Percentiles rank a stretch among this genome's conserved stretches.
These are phyloP conservation scores for Caiman crocodilus DNA, from an alignment of 2,797 vertebrate genomes.

Conservation along the genomic window DNA sequence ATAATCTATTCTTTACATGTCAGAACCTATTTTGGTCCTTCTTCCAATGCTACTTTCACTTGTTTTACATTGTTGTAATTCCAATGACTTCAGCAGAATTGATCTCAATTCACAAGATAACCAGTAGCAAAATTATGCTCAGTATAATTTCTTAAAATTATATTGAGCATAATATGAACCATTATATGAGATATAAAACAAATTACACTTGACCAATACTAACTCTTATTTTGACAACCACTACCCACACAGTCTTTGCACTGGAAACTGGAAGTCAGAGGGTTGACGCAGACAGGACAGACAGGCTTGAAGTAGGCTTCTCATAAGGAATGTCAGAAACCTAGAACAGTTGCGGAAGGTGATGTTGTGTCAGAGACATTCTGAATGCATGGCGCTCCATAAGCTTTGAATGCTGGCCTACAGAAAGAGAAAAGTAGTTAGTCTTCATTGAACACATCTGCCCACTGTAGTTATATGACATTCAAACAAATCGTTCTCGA, in stretches of 20 bases:
- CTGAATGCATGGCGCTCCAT: neutral
- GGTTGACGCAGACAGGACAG: neutral
- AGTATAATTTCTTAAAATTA: neutral
- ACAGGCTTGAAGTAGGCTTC: neutral
- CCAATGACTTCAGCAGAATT: neutral
- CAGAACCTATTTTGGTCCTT: neutral
- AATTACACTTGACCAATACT: neutral
- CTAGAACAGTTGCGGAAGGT: neutral
- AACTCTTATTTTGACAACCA: neutral
- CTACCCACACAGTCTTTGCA: neutral
- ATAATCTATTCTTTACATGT: neutral
- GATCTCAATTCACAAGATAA: neutral
- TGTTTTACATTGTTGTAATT: neutral
- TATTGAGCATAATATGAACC: too few relatives aligned
- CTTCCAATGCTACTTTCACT: neutral
- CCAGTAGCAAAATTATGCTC: neutral
- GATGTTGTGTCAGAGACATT: neutral
- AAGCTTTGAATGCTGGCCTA: conserved; percentile 13
- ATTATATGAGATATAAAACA: neutral
- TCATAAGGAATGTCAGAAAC: neutral
- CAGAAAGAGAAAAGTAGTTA: conserved; percentile 34
- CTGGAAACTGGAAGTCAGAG: neutral
- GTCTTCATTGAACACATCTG: conserved; percentile 51
- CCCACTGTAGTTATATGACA: conserved; percentile 17
- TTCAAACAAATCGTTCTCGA: neutral